Percentiles rank a stretch among this genome's conserved stretches.
phyloP scores from a whole-genome alignment of 2,113 vertebrate genomes.

The Prinia subflava region DNA sequence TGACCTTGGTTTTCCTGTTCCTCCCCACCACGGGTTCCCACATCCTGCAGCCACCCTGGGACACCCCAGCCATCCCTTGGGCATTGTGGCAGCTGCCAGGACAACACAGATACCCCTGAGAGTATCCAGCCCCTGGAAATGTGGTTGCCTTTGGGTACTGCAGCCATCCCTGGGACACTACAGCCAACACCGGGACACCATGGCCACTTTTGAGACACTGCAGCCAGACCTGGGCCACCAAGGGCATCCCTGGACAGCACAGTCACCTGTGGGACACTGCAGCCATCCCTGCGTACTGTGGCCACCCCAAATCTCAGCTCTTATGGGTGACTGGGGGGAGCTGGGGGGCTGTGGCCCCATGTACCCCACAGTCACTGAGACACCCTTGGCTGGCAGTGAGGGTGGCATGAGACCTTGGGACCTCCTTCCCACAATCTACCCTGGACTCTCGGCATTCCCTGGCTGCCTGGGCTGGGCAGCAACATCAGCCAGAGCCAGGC shows the following conservation, averaged over 20 bases:
- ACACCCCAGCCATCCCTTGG: rapidly evolving
- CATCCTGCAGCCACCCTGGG: neutral
- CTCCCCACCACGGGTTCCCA: neutral
- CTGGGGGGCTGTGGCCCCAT: rapidly evolving
- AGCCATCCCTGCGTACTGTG: neutral
- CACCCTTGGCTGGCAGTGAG: neutral
- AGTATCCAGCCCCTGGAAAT: neutral
- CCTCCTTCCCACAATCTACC: neutral
- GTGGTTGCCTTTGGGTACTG: neutral
- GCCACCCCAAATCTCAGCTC: neutral
- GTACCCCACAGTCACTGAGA: rapidly evolving
- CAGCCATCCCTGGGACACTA: neutral
- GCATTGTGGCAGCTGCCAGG: neutral
- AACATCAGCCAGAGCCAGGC: neutral
- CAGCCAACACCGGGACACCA: neutral
- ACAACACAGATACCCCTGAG: neutral
- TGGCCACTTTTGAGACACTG: neutral
- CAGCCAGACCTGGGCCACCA: neutral
- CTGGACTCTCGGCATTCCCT: rapidly evolving
- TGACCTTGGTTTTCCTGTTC: neutral
- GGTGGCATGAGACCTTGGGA: neutral
- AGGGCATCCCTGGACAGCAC: neutral
- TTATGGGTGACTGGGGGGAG: rapidly evolving
- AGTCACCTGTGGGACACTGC: neutral
- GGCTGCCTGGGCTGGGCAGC: neutral